These are phyloP conservation scores for Macrochelys suwanniensis DNA, from an alignment of 2,797 vertebrate genomes.

Conservation along the genomic window DNA sequence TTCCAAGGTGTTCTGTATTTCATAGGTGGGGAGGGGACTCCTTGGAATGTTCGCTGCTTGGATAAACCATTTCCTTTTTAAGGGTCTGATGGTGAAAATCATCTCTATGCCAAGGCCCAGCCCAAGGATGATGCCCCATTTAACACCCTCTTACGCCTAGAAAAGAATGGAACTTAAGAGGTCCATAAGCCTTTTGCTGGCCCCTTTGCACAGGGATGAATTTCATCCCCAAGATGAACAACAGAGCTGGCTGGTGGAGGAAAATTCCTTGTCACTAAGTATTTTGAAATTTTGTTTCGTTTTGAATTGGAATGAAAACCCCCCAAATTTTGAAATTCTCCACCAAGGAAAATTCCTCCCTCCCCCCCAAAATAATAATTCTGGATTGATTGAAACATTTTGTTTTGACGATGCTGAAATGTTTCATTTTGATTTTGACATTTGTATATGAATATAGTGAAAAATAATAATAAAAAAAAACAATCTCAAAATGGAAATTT, in stretches of 20 bases:
- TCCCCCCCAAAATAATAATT: not conserved
- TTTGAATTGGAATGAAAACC: not conserved
- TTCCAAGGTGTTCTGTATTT: not conserved
- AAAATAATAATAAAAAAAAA: not conserved
- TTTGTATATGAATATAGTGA: not conserved
- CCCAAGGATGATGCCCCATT: not conserved
- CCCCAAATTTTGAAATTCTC: not conserved
- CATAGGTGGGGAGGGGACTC: slow-evolving; percentile 34
- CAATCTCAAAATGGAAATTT: not conserved
- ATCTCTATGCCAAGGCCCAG: not conserved
- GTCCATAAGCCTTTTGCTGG: not conserved
- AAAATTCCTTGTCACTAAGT: not conserved
- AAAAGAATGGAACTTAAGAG: not conserved
- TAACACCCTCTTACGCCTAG: not conserved
- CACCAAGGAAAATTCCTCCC: not conserved
- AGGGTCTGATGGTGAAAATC: not conserved
- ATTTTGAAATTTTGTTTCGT: slow-evolving; percentile 11
- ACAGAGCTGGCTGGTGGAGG: not conserved
- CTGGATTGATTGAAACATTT: not conserved
- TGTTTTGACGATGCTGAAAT: not conserved
- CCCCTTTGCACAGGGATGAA: not conserved
- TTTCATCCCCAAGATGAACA: not conserved
- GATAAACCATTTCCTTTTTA: not conserved
- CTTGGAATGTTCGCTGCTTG: slow-evolving; percentile 37
- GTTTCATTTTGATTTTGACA: not conserved